A percentile compares a stretch with the other conserved stretches of the same genome.
Evolutionary conservation across 2,797 vertebrate species (phyloP).

Genomic region (Myripristis jacobus): DNA sequence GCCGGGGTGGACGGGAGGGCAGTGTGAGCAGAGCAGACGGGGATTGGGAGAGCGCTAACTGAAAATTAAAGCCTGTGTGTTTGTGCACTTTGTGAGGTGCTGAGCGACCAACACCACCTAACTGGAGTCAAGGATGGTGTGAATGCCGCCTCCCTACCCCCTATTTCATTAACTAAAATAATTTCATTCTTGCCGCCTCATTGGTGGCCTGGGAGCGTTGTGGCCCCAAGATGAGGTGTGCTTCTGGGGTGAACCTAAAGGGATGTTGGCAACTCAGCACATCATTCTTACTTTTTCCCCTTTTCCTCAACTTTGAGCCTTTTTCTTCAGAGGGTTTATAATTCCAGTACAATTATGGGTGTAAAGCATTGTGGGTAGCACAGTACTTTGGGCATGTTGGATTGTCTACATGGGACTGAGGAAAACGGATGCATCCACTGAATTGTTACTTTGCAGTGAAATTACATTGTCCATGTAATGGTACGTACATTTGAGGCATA

Average conservation of each 20-base stretch:
- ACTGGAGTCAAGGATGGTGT: constrained; percentile 63
- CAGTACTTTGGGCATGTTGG: constrained; percentile 44
- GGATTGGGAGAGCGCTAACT: constrained; percentile 79
- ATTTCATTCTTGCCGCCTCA: constrained; percentile 28
- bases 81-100: constrained; percentile 79
- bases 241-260: constrained; percentile 43
- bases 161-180: constrained; percentile 38
- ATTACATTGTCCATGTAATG: background rate
- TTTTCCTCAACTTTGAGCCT: constrained; percentile 43
- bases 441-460: constrained; percentile 42
- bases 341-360: constrained; percentile 79
- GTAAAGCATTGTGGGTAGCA: constrained; percentile 70
- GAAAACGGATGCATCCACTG: constrained; percentile 35
- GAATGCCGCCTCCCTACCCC: background rate
- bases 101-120: constrained; percentile 64
- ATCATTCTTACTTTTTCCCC: constrained; percentile 19
- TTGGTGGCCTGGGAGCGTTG: constrained; percentile 41
- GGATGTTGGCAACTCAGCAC: constrained; percentile 31
- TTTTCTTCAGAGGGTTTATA: constrained; percentile 60
- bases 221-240: constrained; percentile 45
- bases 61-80: constrained; percentile 77
- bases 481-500: constrained; percentile 8
- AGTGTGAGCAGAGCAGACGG: constrained; percentile 15
- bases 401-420: constrained; percentile 35
- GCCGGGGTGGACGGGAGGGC: constrained; percentile 14